Conservation (phyloP, 2,888 invertebrate genomes). For the Alviniconcha strummeri region DNA sequence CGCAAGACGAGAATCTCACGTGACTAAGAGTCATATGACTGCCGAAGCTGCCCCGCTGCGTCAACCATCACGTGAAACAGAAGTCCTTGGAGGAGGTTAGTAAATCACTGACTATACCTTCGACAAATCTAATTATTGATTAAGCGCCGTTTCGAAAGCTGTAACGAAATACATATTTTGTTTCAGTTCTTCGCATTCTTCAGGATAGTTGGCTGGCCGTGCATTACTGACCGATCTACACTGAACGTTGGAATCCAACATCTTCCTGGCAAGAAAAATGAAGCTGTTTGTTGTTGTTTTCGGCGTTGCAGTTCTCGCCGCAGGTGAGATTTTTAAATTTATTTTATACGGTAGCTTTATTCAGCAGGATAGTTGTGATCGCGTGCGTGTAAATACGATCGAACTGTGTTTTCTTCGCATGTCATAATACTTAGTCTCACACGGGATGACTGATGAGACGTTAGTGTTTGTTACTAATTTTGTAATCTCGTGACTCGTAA, state of each 20-base stretch:
- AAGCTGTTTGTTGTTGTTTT: neutral
- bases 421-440: too few relatives aligned
- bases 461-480: too few relatives aligned
- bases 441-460: too few relatives aligned
- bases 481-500: too few relatives aligned
- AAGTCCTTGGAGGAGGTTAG: neutral
- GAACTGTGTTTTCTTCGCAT: too few relatives aligned
- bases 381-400: too few relatives aligned
- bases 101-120: too few relatives aligned
- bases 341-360: neutral
- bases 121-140: too few relatives aligned
- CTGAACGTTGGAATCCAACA: neutral
- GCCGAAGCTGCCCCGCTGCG: slow-evolving; percentile 4
- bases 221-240: neutral
- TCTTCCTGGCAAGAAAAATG: neutral
- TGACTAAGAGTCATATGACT: slow-evolving; percentile 17
- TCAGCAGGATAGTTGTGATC: too few relatives aligned
- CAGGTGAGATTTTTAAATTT: neutral
- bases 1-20: neutral
- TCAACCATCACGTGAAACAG: slow-evolving; percentile 25
- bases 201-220: neutral
- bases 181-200: too few relatives aligned
- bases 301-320: neutral
- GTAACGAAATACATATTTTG: too few relatives aligned
- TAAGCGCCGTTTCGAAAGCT: too few relatives aligned